Base-by-base conservation (phyloP, 2,888 invertebrate species). In the Lacanobia oleracea region DNA sequence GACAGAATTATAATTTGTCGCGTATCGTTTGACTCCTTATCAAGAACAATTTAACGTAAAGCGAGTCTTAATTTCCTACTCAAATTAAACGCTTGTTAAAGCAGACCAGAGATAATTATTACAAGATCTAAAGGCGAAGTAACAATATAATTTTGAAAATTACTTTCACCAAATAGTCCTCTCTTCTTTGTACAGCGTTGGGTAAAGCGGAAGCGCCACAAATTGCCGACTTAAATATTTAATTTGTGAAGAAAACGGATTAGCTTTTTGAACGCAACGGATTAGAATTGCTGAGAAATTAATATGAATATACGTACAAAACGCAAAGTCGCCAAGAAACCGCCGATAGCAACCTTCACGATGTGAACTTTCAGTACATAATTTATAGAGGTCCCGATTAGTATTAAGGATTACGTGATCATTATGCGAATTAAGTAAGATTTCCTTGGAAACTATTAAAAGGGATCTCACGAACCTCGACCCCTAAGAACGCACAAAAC, bases 111-210 rank as follows among this genome's bases (percentile, higher is more conserved):
- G 92, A 94, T 94, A 94, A 95, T 95, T 93, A 92, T 95, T 90
- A 92, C 88, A 92, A 92, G 91, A 94, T 94, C 91, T 91, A 91
- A 93, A 92, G 91, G 91, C 92, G 91, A 91, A 92, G 91, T 93
- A 93, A 94, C 92, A 93, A 93, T 92, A 93, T 93, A 93, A 94
- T 93, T 94, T 91, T 88, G 90, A 91, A 94, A 94, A 94, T 94
- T 92, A 94, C 92, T 92, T 93, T 93, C 90, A 84, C 88, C 88
- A 91, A 94, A 93, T 92, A 92, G 92, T 91, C 93, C 85, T 89
- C 75, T 88, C 84, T 90, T 93, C 94, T 92, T 93, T 92, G 89
- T 91, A 91, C 88, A 88, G 83, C 88, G 86, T 89, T 88, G 89
- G 90, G 89, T 90, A 89, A 91, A 93, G 89, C 91, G 92, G 92